A percentile compares a stretch with the other conserved stretches of the same genome.
phyloP scores from a whole-genome alignment of 2,113 vertebrate genomes.

The Edolisoma coerulescens region DNA sequence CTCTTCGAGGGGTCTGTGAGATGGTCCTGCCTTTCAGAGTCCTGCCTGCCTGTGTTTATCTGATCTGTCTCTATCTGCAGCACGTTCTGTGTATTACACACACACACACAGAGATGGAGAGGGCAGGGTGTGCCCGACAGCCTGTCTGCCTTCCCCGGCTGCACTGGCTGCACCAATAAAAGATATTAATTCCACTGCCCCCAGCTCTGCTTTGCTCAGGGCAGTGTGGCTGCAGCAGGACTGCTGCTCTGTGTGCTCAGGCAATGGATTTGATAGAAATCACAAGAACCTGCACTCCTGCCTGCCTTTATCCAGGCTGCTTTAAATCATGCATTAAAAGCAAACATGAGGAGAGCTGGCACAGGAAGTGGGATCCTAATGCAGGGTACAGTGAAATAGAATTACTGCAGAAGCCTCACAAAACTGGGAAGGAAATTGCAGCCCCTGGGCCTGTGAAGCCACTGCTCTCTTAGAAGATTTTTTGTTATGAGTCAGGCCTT shows the following conservation, averaged over 20 bases:
- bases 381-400: background rate
- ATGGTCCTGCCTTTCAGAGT: background rate
- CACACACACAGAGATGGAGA: background rate
- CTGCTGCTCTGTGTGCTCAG: background rate
- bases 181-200: background rate
- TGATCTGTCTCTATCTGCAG: background rate
- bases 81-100: background rate
- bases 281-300: background rate
- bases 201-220: background rate
- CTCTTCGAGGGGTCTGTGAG: background rate
- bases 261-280: background rate
- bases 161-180: background rate
- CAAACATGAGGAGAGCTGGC: background rate
- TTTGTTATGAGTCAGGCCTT: background rate
- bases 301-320: background rate
- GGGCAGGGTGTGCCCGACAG: background rate
- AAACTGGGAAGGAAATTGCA: background rate
- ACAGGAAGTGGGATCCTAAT: background rate
- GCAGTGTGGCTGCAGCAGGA: background rate
- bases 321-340: background rate
- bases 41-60: background rate
- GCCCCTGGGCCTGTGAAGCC: background rate
- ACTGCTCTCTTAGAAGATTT: background rate
- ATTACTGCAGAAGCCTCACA: background rate
- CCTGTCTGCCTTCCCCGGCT: background rate